These are phyloP conservation scores for Euwallacea fornicatus DNA, from an alignment of 1,140 invertebrate species.

Conservation along the genomic window DNA sequence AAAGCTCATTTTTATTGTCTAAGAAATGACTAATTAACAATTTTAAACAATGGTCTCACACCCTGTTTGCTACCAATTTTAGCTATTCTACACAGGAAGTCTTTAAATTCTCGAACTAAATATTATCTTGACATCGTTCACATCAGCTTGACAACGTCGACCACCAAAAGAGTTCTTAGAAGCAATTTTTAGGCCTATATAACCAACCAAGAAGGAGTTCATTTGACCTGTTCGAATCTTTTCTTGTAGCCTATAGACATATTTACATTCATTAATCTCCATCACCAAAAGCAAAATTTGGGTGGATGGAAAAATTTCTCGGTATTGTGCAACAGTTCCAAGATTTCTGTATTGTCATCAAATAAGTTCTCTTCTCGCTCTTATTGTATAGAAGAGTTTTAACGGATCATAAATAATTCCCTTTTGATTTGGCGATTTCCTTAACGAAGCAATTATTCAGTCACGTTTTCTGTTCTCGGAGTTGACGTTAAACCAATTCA, in stretches of 20 bases:
- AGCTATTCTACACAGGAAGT: neutral
- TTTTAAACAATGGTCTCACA: no score
- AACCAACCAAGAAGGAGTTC: neutral
- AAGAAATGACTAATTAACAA: no score
- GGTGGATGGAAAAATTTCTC: neutral
- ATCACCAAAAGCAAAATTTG: neutral
- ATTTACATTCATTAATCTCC: slow-evolving; percentile 11
- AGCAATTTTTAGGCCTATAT: slow-evolving; percentile 9
- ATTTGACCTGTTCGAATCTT: slow-evolving; percentile 3
- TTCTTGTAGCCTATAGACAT: neutral
- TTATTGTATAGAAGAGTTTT: neutral
- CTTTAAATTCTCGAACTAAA: neutral
- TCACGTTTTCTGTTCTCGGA: no score
- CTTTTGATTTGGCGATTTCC: no score
- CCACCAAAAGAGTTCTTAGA: slow-evolving; percentile 5
- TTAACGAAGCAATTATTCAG: no score
- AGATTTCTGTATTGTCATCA: no score
- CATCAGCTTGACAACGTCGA: neutral
- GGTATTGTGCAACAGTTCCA: neutral
- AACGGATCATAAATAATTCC: neutral
- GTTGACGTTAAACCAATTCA: no score
- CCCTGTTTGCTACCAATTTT: no score
- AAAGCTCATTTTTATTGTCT: no score
- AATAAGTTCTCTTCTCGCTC: no score
- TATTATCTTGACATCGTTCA: neutral